Conservation (phyloP, 92 coral and sea anemone species). For the Palythoa caribaeorum region DNA sequence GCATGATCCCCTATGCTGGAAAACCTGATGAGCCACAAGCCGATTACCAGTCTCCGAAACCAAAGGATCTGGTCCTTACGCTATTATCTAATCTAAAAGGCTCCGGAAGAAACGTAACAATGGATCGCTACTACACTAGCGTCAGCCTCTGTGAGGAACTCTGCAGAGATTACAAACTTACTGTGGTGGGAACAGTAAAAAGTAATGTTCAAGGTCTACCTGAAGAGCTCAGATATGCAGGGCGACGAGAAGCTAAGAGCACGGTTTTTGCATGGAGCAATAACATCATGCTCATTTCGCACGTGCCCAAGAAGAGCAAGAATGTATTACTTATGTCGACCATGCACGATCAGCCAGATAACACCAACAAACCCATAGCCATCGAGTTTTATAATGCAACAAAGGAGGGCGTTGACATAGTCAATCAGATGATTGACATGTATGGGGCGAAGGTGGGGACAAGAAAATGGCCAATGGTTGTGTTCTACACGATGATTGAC, state of each 20-base stretch:
- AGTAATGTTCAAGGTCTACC: background rate
- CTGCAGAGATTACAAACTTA: background rate
- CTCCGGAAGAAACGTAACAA: slow-evolving; percentile 1
- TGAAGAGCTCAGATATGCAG: background rate
- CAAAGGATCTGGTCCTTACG: background rate
- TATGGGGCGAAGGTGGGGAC: slow-evolving; percentile 20
- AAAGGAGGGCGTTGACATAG: slow-evolving; percentile 14
- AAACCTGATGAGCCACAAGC: background rate
- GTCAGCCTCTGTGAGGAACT: background rate
- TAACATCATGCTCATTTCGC: background rate
- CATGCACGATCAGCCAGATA: background rate
- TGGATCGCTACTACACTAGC: background rate
- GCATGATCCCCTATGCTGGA: background rate
- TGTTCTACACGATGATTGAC: slow-evolving; percentile 14
- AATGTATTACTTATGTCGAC: background rate
- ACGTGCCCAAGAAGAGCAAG: slow-evolving; percentile 13
- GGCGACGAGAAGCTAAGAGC: background rate
- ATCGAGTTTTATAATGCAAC: background rate
- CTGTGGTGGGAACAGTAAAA: slow-evolving; percentile 3
- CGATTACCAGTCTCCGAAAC: background rate
- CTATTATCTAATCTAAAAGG: background rate
- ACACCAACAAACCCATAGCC: background rate
- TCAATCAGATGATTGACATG: slow-evolving; percentile 15
- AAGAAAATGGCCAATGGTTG: slow-evolving; percentile 8
- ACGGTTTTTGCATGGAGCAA: background rate